Evolutionary conservation across 2,797 vertebrate genomes (phyloP).

Genomic region (Leptodactylus fallax): DNA sequence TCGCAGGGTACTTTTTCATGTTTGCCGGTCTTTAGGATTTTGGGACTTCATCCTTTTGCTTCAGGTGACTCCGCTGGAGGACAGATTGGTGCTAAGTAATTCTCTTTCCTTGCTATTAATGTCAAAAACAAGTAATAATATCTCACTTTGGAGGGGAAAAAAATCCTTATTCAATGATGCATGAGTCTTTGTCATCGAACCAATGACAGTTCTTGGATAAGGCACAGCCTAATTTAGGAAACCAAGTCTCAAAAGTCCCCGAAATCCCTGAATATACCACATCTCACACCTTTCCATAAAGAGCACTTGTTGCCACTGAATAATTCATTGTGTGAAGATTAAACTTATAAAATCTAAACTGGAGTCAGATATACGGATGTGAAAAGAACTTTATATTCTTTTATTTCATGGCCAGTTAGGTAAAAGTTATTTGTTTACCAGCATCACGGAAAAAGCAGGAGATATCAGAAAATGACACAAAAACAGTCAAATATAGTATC

Average conservation of each 20-base stretch:
- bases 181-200: background rate
- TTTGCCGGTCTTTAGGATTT: too few relatives aligned
- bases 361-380: background rate
- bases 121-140: background rate
- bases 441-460: background rate
- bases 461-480: background rate
- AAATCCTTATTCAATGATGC: background rate
- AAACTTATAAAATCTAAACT: background rate
- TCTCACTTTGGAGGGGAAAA: background rate
- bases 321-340: constrained; percentile 24
- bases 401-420: background rate
- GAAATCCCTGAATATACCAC: background rate
- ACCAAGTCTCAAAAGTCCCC: constrained; percentile 4
- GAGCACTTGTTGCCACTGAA: background rate
- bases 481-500: background rate
- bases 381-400: background rate
- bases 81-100: too few relatives aligned
- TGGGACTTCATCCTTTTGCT: too few relatives aligned
- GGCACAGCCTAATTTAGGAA: background rate
- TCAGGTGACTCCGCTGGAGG: too few relatives aligned
- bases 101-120: background rate
- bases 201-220: background rate
- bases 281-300: constrained; percentile 5
- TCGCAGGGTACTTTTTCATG: too few relatives aligned
- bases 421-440: background rate